Percentiles rank a stretch among this genome's conserved stretches.
phyloP scores from a whole-genome alignment of 2,888 invertebrate species.

The Eristalis tenax region DNA sequence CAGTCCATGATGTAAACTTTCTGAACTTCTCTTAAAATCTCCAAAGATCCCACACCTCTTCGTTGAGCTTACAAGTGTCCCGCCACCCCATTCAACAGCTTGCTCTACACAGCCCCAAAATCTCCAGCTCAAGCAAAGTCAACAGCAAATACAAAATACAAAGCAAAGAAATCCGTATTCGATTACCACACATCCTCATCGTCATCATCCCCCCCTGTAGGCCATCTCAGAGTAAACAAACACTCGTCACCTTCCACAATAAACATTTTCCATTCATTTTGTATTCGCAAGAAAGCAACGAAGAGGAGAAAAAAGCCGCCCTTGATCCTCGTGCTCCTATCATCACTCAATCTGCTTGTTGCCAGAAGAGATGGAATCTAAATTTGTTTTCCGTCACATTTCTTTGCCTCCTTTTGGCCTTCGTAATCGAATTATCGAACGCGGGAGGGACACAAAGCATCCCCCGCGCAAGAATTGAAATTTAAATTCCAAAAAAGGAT shows the following conservation, averaged over 20 bases:
- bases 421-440: constrained; percentile 39
- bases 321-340: constrained; percentile 29
- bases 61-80: background rate
- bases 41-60: background rate
- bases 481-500: constrained; percentile 39
- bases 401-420: background rate
- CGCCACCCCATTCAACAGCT: constrained; percentile 12
- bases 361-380: constrained; percentile 49
- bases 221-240: constrained; percentile 15
- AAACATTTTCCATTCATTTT: constrained; percentile 37
- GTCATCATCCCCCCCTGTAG: background rate
- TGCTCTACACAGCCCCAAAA: background rate
- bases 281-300: background rate
- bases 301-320: background rate
- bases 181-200: constrained; percentile 15
- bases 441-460: background rate
- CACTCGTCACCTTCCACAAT: constrained; percentile 51
- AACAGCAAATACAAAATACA: constrained; percentile 17
- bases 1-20: background rate
- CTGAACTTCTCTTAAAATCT: background rate
- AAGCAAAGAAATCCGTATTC: constrained; percentile 24
- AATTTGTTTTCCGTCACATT: constrained; percentile 34
- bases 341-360: constrained; percentile 51
- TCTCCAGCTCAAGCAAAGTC: constrained; percentile 14
- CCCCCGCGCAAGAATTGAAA: constrained; percentile 38